phyloP scores from a whole-genome alignment of 2,797 vertebrate species.

The Chelmon rostratus region DNA sequence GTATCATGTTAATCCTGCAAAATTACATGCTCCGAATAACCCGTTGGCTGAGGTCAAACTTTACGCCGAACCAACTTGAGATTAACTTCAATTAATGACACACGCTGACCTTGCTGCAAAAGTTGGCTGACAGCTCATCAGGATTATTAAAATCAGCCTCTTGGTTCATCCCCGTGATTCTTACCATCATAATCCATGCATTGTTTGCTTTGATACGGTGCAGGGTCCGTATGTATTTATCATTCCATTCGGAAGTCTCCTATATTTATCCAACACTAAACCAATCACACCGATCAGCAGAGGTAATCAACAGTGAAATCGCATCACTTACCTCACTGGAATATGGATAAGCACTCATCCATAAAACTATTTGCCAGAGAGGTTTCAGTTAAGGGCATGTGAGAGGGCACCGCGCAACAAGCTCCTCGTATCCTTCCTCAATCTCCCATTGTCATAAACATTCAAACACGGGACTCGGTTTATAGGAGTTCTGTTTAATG shows the following conservation, averaged over 20 bases:
- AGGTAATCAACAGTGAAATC: constrained; percentile 86
- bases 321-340: constrained; percentile 75
- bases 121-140: constrained; percentile 57
- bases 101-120: constrained; percentile 68
- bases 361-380: constrained; percentile 80
- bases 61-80: constrained; percentile 40
- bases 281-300: constrained; percentile 80
- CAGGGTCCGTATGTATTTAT: constrained; percentile 62
- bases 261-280: constrained; percentile 83
- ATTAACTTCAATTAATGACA: constrained; percentile 69
- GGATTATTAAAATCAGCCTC: constrained; percentile 72
- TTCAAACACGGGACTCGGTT: constrained; percentile 54
- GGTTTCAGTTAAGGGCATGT: constrained; percentile 73
- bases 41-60: constrained; percentile 58
- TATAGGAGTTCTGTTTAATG: constrained; percentile 65
- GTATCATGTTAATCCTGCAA: constrained; percentile 74
- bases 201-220: constrained; percentile 78
- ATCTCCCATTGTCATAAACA: constrained; percentile 64
- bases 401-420: constrained; percentile 59
- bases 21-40: constrained; percentile 64
- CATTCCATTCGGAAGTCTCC: constrained; percentile 70
- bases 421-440: constrained; percentile 40
- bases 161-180: constrained; percentile 50
- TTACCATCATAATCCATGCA: constrained; percentile 73
- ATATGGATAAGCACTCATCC: constrained; percentile 83